Percentiles rank a stretch among this genome's conserved stretches.
phyloP scores from a whole-genome alignment of 2,888 invertebrate genomes.

The Disparrhopalites patrizii region DNA sequence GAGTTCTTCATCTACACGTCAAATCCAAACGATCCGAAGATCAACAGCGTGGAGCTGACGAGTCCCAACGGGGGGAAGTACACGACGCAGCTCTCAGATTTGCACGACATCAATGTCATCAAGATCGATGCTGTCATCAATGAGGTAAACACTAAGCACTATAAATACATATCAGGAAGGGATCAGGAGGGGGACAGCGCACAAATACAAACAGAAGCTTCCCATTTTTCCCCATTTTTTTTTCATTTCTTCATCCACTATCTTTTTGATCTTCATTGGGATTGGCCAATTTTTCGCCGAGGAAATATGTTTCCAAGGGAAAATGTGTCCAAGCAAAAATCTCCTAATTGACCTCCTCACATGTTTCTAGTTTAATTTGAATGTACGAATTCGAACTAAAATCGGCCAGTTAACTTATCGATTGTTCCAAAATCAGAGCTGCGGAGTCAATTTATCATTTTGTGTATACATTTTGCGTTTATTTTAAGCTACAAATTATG shows the following conservation, averaged over 20 bases:
- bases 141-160: slow-evolving; percentile 42
- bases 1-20: slow-evolving; percentile 47
- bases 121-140: slow-evolving; percentile 46
- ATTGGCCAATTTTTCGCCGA: neutral
- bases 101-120: slow-evolving; percentile 47
- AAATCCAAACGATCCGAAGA: slow-evolving; percentile 47
- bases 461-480: no score
- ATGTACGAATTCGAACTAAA: no score
- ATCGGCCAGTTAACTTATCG: no score
- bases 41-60: slow-evolving; percentile 46
- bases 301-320: neutral
- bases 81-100: slow-evolving; percentile 46
- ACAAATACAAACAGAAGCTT: no score
- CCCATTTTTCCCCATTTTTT: no score
- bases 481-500: no score
- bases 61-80: slow-evolving; percentile 45
- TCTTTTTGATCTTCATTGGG: no score
- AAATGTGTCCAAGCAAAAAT: neutral
- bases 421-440: no score
- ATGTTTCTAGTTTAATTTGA: no score
- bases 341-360: no score
- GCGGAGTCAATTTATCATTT: no score
- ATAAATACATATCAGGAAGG: neutral
- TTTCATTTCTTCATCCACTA: no score
- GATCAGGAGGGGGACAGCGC: neutral